phyloP scores from a whole-genome alignment of 2,113 vertebrate genomes.

The Anthoscopus minutus region DNA sequence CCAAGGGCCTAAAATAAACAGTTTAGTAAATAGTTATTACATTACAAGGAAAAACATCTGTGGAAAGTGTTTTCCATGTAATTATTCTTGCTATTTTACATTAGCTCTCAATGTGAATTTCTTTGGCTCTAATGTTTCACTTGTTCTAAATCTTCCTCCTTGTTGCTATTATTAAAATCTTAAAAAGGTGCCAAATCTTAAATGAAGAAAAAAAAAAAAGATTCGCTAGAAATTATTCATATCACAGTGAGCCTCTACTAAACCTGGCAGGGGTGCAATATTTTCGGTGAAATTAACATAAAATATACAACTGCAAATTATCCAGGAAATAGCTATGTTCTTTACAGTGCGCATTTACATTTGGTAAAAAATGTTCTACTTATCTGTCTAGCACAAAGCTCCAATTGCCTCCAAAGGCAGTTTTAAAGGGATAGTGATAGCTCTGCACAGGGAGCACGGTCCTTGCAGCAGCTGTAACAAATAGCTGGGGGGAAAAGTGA shows the following conservation, averaged over 20 bases:
- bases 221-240: slow-evolving; percentile 82
- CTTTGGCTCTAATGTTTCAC: slow-evolving; percentile 74
- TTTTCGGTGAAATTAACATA: slow-evolving; percentile 84
- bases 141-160: slow-evolving; percentile 82
- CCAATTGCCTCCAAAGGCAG: slow-evolving; percentile 50
- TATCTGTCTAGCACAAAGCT: slow-evolving; percentile 68
- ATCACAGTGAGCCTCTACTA: slow-evolving; percentile 81
- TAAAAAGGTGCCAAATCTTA: slow-evolving; percentile 84
- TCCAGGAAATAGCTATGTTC: slow-evolving; percentile 81
- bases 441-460: slow-evolving; percentile 1
- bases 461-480: slow-evolving; percentile 30
- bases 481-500: slow-evolving; percentile 40
- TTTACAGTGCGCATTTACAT: slow-evolving; percentile 76
- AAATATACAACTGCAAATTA: slow-evolving; percentile 86
- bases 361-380: slow-evolving; percentile 63
- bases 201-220: slow-evolving; percentile 79
- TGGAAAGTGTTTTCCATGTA: slow-evolving; percentile 77
- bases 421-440: slow-evolving; percentile 66
- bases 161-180: slow-evolving; percentile 82
- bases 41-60: slow-evolving; percentile 82
- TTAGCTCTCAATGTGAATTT: slow-evolving; percentile 74
- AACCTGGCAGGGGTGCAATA: slow-evolving; percentile 83
- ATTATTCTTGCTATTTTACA: slow-evolving; percentile 82
- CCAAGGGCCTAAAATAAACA: slow-evolving; percentile 82
- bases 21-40: slow-evolving; percentile 85